Evolutionary conservation across 2,888 invertebrate genomes (phyloP).

Genomic region (Drosophila pseudotalamancana): DNA sequence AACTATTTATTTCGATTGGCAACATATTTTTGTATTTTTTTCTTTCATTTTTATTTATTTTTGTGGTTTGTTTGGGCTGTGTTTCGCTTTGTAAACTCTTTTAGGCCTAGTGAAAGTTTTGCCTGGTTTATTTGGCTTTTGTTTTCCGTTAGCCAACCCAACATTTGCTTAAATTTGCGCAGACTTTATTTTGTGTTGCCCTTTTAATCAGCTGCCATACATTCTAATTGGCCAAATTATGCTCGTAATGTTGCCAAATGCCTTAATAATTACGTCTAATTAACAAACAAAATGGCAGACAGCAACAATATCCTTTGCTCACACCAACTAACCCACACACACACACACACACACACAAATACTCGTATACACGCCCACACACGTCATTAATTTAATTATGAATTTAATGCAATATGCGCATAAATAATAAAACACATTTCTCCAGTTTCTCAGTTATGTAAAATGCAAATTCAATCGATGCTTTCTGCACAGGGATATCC

Average conservation of each 20-base stretch:
- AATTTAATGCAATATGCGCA: conserved; percentile 59
- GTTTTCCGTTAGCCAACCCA: background rate
- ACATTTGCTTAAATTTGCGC: background rate
- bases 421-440: conserved; percentile 51
- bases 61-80: background rate
- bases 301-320: conserved; percentile 4
- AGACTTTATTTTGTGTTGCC: background rate
- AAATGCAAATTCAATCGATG: conserved; percentile 10
- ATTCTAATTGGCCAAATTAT: conserved; percentile 8
- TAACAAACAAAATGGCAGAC: conserved; percentile 4
- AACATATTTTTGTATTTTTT: background rate
- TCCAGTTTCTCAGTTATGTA: background rate
- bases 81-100: background rate
- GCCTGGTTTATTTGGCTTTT: background rate
- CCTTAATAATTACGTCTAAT: conserved; percentile 26
- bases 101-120: conserved; percentile 47
- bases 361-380: background rate
- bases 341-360: background rate
- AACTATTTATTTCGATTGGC: conserved; percentile 6
- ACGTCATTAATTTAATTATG: conserved; percentile 57
- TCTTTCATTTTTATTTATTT: background rate
- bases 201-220: background rate
- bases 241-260: conserved; percentile 22
- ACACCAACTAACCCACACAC: conserved; percentile 12
- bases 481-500: background rate